These are phyloP conservation scores for Leptopilina syphax DNA, from an alignment of 2,888 invertebrate species.

Conservation along the genomic window DNA sequence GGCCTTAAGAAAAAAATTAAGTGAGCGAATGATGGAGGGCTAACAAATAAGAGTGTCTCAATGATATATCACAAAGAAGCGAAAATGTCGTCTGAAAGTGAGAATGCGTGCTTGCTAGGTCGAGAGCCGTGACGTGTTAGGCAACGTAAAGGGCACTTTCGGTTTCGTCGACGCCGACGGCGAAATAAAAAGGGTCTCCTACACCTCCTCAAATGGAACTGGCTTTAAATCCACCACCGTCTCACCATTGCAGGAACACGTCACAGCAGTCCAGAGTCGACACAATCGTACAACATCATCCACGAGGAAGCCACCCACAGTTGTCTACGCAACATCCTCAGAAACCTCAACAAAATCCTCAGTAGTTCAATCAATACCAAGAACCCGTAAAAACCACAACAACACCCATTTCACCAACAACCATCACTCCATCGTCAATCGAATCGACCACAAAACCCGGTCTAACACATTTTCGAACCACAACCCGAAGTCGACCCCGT, in stretches of 20 bases:
- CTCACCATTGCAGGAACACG: slow-evolving; percentile 76
- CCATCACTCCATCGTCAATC: slow-evolving; percentile 71
- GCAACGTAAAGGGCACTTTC: slow-evolving; percentile 90
- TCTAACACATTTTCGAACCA: slow-evolving; percentile 65
- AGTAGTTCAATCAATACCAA: slow-evolving; percentile 83
- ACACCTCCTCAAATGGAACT: slow-evolving; percentile 81
- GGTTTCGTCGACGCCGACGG: slow-evolving; percentile 89
- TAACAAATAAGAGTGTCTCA: neutral
- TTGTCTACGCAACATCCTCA: slow-evolving; percentile 76
- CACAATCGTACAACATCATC: slow-evolving; percentile 78
- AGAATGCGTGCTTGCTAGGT: slow-evolving; percentile 76
- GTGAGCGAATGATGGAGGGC: neutral
- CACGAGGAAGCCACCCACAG: slow-evolving; percentile 67
- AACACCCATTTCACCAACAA: slow-evolving; percentile 66
- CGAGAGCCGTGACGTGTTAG: slow-evolving; percentile 87
- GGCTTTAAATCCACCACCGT: slow-evolving; percentile 77
- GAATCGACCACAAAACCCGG: slow-evolving; percentile 70
- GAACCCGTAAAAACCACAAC: slow-evolving; percentile 77
- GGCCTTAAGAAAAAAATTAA: neutral
- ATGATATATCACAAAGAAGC: slow-evolving; percentile 39
- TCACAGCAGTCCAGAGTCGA: slow-evolving; percentile 73
- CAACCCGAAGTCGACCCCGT: slow-evolving; percentile 66
- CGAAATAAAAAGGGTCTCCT: slow-evolving; percentile 88
- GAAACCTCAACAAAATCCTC: slow-evolving; percentile 80
- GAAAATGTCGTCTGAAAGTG: slow-evolving; percentile 46